These are phyloP conservation scores for Phengaris alcon DNA, from an alignment of 2,888 invertebrate species.

Conservation along the genomic window DNA sequence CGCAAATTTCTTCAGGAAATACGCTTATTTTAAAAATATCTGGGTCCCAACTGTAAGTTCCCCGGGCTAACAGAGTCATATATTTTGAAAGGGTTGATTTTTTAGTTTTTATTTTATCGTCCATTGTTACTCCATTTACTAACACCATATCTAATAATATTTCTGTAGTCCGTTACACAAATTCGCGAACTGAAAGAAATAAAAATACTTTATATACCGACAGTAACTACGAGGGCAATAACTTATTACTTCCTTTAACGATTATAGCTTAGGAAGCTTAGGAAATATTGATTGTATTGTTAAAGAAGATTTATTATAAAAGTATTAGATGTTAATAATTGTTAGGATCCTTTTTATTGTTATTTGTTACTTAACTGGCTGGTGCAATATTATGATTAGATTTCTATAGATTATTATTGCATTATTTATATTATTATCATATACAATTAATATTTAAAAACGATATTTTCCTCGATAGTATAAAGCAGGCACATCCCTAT, in stretches of 20 bases:
- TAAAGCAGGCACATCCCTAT: no score
- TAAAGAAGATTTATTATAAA: neutral
- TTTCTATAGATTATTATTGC: neutral
- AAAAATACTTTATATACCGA: neutral
- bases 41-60: no score
- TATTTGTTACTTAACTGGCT: neutral
- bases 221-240: neutral
- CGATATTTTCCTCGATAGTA: no score
- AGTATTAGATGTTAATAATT: neutral
- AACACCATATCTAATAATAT: no score
- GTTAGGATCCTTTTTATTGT: neutral
- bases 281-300: constrained; percentile 17
- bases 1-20: no score
- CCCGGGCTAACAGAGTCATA: no score
- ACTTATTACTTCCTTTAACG: constrained; percentile 5
- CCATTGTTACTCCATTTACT: no score
- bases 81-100: no score
- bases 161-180: neutral
- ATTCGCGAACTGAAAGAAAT: neutral
- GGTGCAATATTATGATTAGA: constrained; percentile 17
- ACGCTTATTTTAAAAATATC: no score
- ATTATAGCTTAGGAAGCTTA: constrained; percentile 4
- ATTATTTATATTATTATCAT: neutral
- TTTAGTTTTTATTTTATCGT: no score
- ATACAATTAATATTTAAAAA: no score